Conservation (phyloP, 2,797 vertebrate species). For the Ctenosaura bakeri region DNA sequence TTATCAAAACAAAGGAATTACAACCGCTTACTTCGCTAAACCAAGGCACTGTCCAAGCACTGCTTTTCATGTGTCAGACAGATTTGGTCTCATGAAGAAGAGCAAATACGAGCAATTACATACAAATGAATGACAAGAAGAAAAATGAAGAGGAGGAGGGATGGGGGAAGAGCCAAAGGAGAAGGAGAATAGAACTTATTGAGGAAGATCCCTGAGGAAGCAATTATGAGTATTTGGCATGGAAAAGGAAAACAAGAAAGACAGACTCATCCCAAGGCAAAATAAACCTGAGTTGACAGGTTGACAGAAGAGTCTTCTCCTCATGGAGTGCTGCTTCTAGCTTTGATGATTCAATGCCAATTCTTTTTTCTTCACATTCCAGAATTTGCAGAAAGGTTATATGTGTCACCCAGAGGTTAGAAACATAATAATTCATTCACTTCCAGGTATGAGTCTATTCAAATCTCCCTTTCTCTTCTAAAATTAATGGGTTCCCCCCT, state of each 20-base stretch:
- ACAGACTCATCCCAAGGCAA: background rate
- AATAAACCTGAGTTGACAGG: constrained; percentile 52
- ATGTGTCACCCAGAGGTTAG: background rate
- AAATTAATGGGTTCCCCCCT: background rate
- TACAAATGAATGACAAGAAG: background rate
- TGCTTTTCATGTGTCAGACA: background rate
- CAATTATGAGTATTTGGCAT: constrained; percentile 17
- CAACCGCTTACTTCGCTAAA: constrained; percentile 4
- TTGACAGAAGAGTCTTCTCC: constrained; percentile 52
- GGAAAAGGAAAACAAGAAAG: constrained; percentile 36
- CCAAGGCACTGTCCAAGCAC: background rate
- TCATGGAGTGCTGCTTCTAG: constrained; percentile 44
- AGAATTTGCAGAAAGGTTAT: constrained; percentile 24
- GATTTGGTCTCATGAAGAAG: background rate
- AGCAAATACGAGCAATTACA: background rate
- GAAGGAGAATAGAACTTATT: background rate
- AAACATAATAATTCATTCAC: constrained; percentile 11
- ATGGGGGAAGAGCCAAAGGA: background rate
- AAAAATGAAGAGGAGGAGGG: background rate
- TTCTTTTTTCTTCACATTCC: background rate
- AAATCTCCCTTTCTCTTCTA: constrained; percentile 10
- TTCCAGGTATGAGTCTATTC: constrained; percentile 9
- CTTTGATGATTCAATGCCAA: constrained; percentile 33
- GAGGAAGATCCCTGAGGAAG: constrained; percentile 36
- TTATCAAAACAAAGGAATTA: constrained; percentile 2